Base-by-base conservation (phyloP, 1,140 invertebrate species). In the Cryptotermes secundus region DNA sequence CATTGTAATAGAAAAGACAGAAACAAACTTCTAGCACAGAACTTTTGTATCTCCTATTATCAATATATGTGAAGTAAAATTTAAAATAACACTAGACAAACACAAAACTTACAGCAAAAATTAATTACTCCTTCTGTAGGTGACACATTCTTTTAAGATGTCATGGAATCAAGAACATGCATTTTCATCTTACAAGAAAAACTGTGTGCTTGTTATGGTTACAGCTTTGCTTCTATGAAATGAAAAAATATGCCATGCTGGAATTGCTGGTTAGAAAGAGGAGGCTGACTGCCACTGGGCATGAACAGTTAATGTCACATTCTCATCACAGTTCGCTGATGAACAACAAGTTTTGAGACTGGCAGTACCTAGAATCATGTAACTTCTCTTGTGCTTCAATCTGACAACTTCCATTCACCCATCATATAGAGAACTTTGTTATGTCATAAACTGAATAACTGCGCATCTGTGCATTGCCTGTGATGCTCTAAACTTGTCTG, bases 41-140 rank as follows among this genome's bases (percentile, higher is more conserved):
- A 31, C 26, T 72, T 72, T 72, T 31, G n/a, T n/a, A 72, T 14
- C 59, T 72, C 59, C 26, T 26, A 72, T 14, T 72, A 72, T 72
- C 9, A 72, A 72, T 59, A 59, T n/a, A 59, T 31, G n/a, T 72
- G 26, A 72, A 72, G 59, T 72, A 31, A 72, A 26, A 72, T 72
- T 72, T 72, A 72, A 72, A 72, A 72, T 72, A 72, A 72, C 59
- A 72, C n/a, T n/a, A 31, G 59, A 72, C 59, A 72, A 72, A 72
- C 59, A 72, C 59, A 72, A 72, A 72, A 72, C 26, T 72, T 72
- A 72, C 26, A 7, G 14, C 1, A 31, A 72, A 31, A 72, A 12
- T 31, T 16, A 31, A 31, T 31, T 31, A 72, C 26, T 72, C 59
- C 31, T 49, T 72, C 59, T 31, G n/a, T n/a, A 72, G 26, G 59